A percentile compares a stretch with the other conserved stretches of the same genome.
These are phyloP conservation scores for Cepaea nemoralis DNA, from an alignment of 1,140 invertebrate species.

Conservation along the genomic window DNA sequence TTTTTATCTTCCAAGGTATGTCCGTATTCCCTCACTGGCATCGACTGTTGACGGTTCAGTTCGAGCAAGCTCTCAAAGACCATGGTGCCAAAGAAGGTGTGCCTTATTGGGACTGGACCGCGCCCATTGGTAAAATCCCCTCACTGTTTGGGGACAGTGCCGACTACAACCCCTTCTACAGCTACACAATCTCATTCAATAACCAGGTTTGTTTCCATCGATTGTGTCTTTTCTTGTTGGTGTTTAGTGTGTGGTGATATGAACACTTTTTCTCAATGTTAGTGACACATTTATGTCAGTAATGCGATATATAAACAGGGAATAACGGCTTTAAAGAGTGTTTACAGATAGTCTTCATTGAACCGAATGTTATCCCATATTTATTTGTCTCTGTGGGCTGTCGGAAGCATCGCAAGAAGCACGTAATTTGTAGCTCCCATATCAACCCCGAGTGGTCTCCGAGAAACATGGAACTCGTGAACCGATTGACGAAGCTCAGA, in stretches of 20 bases:
- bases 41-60: slow-evolving; percentile 39
- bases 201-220: background rate
- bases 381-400: no score
- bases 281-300: no score
- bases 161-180: slow-evolving; percentile 30
- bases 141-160: slow-evolving; percentile 34
- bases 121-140: slow-evolving; percentile 35
- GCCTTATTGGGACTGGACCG: slow-evolving; percentile 40
- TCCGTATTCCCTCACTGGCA: slow-evolving; percentile 48
- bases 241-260: no score
- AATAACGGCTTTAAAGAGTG: background rate
- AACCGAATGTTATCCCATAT: no score
- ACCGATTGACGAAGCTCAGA: no score
- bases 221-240: no score
- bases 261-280: no score
- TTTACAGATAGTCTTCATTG: background rate
- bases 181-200: background rate
- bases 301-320: no score
- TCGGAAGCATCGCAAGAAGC: no score
- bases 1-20: slow-evolving; percentile 27
- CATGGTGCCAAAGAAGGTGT: slow-evolving; percentile 41
- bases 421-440: no score
- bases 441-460: no score
- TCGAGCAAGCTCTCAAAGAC: slow-evolving; percentile 35
- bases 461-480: no score